A percentile compares a stretch with the other conserved stretches of the same genome.
These are phyloP conservation scores for Aleiodes alternator DNA, from an alignment of 2,888 invertebrate genomes.

Conservation along the genomic window DNA sequence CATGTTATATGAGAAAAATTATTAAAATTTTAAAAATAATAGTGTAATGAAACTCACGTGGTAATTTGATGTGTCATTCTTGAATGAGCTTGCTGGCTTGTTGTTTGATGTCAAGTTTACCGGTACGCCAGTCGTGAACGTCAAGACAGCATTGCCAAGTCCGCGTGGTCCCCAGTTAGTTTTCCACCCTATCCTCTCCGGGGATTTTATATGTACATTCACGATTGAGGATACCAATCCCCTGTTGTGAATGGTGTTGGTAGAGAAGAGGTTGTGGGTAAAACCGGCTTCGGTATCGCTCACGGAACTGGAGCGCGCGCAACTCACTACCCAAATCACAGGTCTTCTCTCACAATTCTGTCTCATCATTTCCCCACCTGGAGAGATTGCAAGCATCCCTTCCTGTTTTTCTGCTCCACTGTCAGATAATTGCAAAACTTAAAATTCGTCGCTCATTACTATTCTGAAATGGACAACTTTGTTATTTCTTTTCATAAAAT, in stretches of 20 bases:
- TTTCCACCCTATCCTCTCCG: slow-evolving; percentile 40
- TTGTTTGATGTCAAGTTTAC: slow-evolving; percentile 40
- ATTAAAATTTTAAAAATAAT: too few species aligned
- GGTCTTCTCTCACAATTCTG: slow-evolving; percentile 4
- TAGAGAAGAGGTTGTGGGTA: background rate
- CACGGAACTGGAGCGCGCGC: slow-evolving; percentile 13
- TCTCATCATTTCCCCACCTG: slow-evolving; percentile 16
- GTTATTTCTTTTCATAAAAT: slow-evolving; percentile 3
- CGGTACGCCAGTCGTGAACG: slow-evolving; percentile 53
- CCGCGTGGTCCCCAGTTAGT: slow-evolving; percentile 53
- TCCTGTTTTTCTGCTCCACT: background rate
- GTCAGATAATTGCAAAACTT: slow-evolving; percentile 22
- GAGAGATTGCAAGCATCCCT: too few species aligned
- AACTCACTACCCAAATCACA: slow-evolving; percentile 14
- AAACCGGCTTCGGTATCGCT: too few species aligned
- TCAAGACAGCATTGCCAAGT: slow-evolving; percentile 50
- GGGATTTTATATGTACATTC: slow-evolving; percentile 10
- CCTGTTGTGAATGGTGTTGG: slow-evolving; percentile 4
- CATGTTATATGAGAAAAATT: too few species aligned
- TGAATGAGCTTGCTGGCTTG: background rate
- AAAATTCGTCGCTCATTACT: slow-evolving; percentile 10
- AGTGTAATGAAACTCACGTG: slow-evolving; percentile 13
- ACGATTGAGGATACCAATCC: slow-evolving; percentile 19
- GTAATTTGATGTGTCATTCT: slow-evolving; percentile 19
- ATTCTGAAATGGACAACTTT: slow-evolving; percentile 17